Base-by-base conservation (phyloP, 1,140 invertebrate species). In the Nixonia krombeini region DNA sequence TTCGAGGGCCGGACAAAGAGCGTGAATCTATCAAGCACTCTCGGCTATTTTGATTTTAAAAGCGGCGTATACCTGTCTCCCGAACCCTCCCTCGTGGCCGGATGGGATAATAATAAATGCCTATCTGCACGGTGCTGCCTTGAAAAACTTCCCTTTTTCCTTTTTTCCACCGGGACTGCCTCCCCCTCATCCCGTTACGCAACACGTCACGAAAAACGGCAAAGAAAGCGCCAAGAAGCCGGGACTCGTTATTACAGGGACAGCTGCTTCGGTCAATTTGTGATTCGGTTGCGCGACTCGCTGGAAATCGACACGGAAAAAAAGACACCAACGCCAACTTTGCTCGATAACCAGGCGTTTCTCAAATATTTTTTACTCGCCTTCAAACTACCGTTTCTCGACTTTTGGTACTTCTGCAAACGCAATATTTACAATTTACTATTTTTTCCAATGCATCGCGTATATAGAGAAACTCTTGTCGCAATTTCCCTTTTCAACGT, bases 21-120 rank as follows among this genome's bases (percentile, higher is more conserved):
- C 46, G 52, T 65, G 70, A 70, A 72, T 70, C 67, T 74, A 74
- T 74, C 69, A 69, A 65, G 52, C 66, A 61, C 40, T 46, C 59
- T 47, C 58, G 58, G 50, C 71, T 58, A 65, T 58, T 57, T 68
- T 62, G 56, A 53, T 70, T 67, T 67, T 67, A 59, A 59, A 57
- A 63, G 37, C 49, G 59, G 35, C 51, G 45, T 64, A 65, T 70
- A 65, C 61, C 65, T 72, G 59, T 72, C 52, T 17, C 46, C 49
- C 46, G 50, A 57, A 57, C 56, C 69, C 56, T 64, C 72, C 63
- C 66, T 74, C 72, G 58, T 67, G 59, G 57, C 62, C 67, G 63
- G 62, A 70, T 58, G 44, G 59, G 66, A 70, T 68, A 49, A 70
- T 65, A 65, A 62, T 61, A 71, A 71, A 70, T 57, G 56, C 40